Evolutionary conservation across 2,113 vertebrate genomes (phyloP), one percentile per base, ranked within the genome.

Genomic region (Gobiocypris rarus): DNA sequence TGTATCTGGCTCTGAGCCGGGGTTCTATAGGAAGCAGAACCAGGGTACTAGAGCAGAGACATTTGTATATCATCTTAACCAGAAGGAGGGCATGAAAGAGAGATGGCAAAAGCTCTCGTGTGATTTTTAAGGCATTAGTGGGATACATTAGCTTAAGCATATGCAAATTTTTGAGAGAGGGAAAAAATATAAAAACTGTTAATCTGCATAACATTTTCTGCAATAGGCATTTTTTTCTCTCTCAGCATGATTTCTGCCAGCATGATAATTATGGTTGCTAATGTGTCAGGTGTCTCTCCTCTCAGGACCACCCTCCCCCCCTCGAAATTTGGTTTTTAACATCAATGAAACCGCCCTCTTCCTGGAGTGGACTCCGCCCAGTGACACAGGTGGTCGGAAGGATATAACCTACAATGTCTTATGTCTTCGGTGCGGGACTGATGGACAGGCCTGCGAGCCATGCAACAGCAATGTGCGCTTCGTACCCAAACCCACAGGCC

Each of bases 341-440:
- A 96, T 99, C 92, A 99, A 99, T 1, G 97, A 99, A 90, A 99
- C 97, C 0, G 96, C 98, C 2, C 95, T 99, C 61, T 95, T 97
- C 93, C 91, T 99, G 91, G 96, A 98, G 89, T 99, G 98, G 98
- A 96, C 95, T 90, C 96, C 97, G 75, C 97, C 98, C 0, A 95
- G 94, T 9, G 97, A 99, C 87, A 96, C 93, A 0, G 98, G 98
- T 1, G 98, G 98, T 22, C 95, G 98, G 85, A 97, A 96, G 89
- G 98, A 99, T 74, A 91, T 99, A 67, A 96, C 95, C 6, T 99
- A 99, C 93, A 98, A 96, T 59, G 92, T 99, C 3, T 89, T 96
- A 86, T 99, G 98, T 52, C 96, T 97, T 93, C 96, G 96, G 83
- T 99, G 98, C 54, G 95, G 95, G 0, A 92, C 91, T 1, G 95